phyloP scores from a whole-genome alignment of 1,140 invertebrate genomes.

The Musca vetustissima region DNA sequence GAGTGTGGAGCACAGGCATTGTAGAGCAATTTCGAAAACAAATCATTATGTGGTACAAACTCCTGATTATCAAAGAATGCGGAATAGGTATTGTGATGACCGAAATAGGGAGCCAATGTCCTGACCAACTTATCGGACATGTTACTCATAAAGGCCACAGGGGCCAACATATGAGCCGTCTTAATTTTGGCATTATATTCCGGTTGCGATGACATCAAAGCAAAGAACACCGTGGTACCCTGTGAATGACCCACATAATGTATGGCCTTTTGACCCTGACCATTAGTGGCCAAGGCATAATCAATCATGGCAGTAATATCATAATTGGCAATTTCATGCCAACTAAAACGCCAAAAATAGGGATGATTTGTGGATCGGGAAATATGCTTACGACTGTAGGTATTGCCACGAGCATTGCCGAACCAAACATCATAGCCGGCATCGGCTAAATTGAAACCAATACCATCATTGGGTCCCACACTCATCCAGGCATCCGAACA shows the following conservation, averaged over 20 bases:
- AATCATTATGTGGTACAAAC: conserved; percentile 40
- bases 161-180: conserved; percentile 61
- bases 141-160: conserved; percentile 58
- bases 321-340: conserved; percentile 64
- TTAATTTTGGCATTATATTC: conserved; percentile 63
- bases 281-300: conserved; percentile 57
- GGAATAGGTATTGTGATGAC: conserved; percentile 46
- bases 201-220: conserved; percentile 63
- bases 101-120: conserved; percentile 37
- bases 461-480: conserved; percentile 65
- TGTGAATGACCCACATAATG: conserved; percentile 63
- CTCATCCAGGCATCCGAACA: conserved; percentile 69
- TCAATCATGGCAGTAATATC: conserved; percentile 64
- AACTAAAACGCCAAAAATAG: conserved; percentile 63
- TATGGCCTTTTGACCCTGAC: conserved; percentile 57
- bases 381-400: conserved; percentile 55
- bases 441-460: conserved; percentile 57
- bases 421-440: conserved; percentile 72
- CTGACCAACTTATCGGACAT: conserved; percentile 45
- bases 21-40: conserved; percentile 36
- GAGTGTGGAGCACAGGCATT: conserved; percentile 57
- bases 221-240: conserved; percentile 66
- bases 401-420: conserved; percentile 48
- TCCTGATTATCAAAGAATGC: conserved; percentile 55
- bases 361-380: conserved; percentile 52